Evolutionary conservation across 2,888 invertebrate genomes (phyloP).

Genomic region (Drosophila mimetica): DNA sequence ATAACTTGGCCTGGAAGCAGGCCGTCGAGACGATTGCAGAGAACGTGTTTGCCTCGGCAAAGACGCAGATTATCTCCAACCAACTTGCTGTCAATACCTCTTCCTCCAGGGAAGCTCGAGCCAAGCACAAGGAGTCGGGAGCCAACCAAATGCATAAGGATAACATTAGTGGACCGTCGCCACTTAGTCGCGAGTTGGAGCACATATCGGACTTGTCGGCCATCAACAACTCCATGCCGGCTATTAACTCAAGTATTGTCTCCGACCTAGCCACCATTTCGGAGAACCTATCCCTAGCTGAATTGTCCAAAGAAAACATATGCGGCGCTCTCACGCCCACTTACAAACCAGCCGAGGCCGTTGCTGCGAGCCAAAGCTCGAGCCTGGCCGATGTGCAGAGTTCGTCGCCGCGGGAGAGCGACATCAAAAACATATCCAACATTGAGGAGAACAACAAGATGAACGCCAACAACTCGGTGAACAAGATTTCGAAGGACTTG

Average conservation of each 20-base stretch:
- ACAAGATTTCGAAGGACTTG: conserved; percentile 82
- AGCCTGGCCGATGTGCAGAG: conserved; percentile 9
- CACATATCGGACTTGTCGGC: conserved; percentile 88
- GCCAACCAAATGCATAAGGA: conserved; percentile 65
- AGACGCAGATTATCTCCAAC: conserved; percentile 89
- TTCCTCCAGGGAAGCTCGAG: conserved; percentile 28
- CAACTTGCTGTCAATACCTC: conserved; percentile 41
- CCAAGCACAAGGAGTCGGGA: conserved; percentile 32
- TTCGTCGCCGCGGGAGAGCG: conserved; percentile 56
- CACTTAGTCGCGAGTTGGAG: conserved; percentile 85
- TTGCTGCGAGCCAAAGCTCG: conserved; percentile 1
- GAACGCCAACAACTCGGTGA: conserved; percentile 83
- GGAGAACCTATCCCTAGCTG: conserved; percentile 90
- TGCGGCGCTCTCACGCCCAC: conserved; percentile 12
- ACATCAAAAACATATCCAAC: conserved; percentile 83
- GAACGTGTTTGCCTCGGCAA: conserved; percentile 90
- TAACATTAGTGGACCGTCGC: conserved; percentile 61
- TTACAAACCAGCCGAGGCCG: conserved; percentile 24
- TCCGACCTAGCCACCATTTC: conserved; percentile 94
- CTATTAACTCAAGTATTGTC: conserved; percentile 85
- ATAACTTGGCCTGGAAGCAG: conserved; percentile 94
- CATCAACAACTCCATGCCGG: conserved; percentile 89
- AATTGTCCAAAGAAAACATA: conserved; percentile 73
- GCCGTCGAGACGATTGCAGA: conserved; percentile 96
- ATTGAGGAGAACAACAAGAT: conserved; percentile 84